Evolutionary conservation across 2,113 vertebrate species (phyloP).

Genomic region (Zosterops hypoxanthus): DNA sequence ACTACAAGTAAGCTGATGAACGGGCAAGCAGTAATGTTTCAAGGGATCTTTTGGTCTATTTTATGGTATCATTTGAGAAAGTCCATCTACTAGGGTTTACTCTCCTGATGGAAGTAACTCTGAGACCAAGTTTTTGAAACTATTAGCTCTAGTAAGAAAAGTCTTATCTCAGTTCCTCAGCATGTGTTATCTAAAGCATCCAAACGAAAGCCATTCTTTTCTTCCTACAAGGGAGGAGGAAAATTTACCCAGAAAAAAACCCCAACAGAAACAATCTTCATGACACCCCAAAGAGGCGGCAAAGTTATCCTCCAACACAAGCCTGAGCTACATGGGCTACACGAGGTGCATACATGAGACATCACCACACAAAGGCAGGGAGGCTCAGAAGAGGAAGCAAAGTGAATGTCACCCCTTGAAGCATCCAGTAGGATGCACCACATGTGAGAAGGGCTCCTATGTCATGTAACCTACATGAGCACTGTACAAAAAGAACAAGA

Average conservation of each 20-base stretch:
- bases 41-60: not conserved
- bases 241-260: not conserved
- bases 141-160: not conserved
- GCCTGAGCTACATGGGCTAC: not conserved
- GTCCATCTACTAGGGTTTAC: not conserved
- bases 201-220: not conserved
- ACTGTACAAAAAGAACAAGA: not conserved
- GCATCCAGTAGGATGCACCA: not conserved
- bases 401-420: not conserved
- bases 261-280: not conserved
- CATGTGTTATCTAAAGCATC: not conserved
- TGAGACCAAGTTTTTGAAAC: not conserved
- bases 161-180: not conserved
- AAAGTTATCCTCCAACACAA: not conserved
- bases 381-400: not conserved
- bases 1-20: not conserved
- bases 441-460: not conserved
- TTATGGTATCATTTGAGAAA: not conserved
- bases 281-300: not conserved
- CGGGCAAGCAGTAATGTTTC: accelerated
- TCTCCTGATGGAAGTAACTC: not conserved
- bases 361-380: not conserved
- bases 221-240: not conserved
- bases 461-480: accelerated
- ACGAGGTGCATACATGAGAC: not conserved